Base-by-base conservation (phyloP, 2,113 vertebrate genomes). In the Chionodraco myersi region DNA sequence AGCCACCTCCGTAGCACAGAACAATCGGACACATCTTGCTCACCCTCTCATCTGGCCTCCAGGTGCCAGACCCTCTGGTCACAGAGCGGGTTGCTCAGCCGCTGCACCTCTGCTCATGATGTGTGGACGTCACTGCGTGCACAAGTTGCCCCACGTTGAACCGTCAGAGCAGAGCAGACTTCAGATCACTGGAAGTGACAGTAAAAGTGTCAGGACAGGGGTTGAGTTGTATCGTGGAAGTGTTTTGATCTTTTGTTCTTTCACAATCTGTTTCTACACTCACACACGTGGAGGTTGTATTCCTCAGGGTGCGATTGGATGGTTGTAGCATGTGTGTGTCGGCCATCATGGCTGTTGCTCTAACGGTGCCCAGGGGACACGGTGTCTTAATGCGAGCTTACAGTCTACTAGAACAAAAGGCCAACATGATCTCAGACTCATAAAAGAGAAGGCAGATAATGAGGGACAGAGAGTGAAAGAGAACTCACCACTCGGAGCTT, bases 401-500 rank as follows among this genome's bases (percentile, higher is more conserved):
- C 13, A 60, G 72, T 56, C 47, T 62, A 68, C 36, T 11, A 26
- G 23, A 84, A 82, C 59, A 75, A 82, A 84, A 78, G 53, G 47
- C 56, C n/a, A 10, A 60, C 56, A 41, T 79, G 71, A 88, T 52
- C 82, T 88, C 66, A n/a, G 69, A 41, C 16, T 58, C 59, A 30
- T 66, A 83, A 77, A 85, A 70, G 26, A 74, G 34, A 64, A 6
- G 34, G n/a, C 21, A 57, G 53, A 62, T 66, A 75, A 83, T 88
- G 62, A 71, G 74, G 47, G 23, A 59, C 48, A 34, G 54, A 16
- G 36, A 36, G 23, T 12, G 65, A 76, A 23, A 56, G 58, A 21
- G 6, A 34, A 26, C 36, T 80, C 18, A 7, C 36, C 36, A 45
- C 14, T 52, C 58, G 34, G 18, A 72, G 26, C 16, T 66, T 56